Percentiles rank a stretch among this genome's conserved stretches.
phyloP scores from a whole-genome alignment of 37 sponge, comb jelly and placozoan genomes.

The Bolinopsis microptera region DNA sequence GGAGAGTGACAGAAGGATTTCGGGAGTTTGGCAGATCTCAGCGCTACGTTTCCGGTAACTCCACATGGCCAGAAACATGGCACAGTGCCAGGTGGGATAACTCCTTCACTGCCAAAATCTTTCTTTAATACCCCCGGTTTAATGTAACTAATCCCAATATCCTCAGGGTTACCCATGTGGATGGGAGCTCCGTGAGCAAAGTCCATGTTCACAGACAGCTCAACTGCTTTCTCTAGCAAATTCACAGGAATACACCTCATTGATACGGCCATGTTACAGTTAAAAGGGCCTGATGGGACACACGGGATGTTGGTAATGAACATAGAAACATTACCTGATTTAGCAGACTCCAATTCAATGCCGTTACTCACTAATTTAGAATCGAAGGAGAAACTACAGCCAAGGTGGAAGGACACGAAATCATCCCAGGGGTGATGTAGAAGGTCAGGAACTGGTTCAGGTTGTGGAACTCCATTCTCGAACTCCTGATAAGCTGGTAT shows the following conservation, averaged over 20 bases:
- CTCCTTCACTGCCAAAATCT: constrained; percentile 67
- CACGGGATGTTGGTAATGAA: constrained; percentile 74
- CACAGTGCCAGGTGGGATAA: constrained; percentile 70
- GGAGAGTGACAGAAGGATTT: constrained; percentile 81
- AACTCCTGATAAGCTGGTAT: constrained; percentile 73
- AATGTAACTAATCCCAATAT: constrained; percentile 72
- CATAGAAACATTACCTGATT: constrained; percentile 71
- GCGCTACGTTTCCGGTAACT: constrained; percentile 72
- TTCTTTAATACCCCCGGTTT: constrained; percentile 48
- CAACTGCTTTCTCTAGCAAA: constrained; percentile 65
- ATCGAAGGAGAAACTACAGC: constrained; percentile 91
- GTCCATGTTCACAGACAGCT: neutral
- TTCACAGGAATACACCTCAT: constrained; percentile 74
- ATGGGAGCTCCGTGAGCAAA: constrained; percentile 85
- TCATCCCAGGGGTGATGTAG: constrained; percentile 74
- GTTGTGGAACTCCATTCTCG: constrained; percentile 66
- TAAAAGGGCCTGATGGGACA: constrained; percentile 66
- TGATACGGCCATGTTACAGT: constrained; percentile 70
- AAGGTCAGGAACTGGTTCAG: constrained; percentile 67
- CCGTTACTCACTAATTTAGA: constrained; percentile 68
- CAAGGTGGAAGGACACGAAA: constrained; percentile 82
- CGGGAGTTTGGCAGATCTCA: constrained; percentile 67
- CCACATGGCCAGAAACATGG: constrained; percentile 98
- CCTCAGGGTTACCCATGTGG: constrained; percentile 84
- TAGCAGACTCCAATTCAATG: constrained; percentile 68